phyloP scores from a whole-genome alignment of 92 coral and sea anemone genomes.

The Epizoanthus rinbou region DNA sequence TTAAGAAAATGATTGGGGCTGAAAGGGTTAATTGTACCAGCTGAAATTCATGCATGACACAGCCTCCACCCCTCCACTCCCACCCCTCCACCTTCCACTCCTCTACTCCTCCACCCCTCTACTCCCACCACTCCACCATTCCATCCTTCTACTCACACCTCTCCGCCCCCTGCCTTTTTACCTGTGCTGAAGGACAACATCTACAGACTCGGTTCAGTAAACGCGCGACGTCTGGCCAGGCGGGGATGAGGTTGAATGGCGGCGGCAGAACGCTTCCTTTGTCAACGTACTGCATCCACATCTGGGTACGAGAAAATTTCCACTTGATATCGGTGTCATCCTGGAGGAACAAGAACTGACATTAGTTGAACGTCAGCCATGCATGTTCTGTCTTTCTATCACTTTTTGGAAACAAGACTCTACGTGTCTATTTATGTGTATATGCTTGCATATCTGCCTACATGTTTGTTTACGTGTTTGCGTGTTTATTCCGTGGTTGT shows the following conservation, averaged over 20 bases:
- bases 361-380: not conserved
- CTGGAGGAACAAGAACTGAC: slow-evolving; percentile 40
- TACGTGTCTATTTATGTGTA: not conserved
- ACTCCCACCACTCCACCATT: too few relatives aligned
- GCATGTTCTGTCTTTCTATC: not conserved
- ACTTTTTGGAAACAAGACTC: not conserved
- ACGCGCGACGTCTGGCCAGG: slow-evolving; percentile 51
- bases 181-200: slow-evolving; percentile 3
- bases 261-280: slow-evolving; percentile 83
- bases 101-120: too few relatives aligned
- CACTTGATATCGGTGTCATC: slow-evolving; percentile 87
- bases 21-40: too few relatives aligned
- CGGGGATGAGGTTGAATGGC: slow-evolving; percentile 87
- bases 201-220: not conserved
- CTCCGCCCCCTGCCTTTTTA: not conserved
- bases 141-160: too few relatives aligned
- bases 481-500: too few relatives aligned
- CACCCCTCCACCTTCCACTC: too few relatives aligned
- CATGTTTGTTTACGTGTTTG: too few relatives aligned
- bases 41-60: too few relatives aligned
- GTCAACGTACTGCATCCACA: slow-evolving; percentile 93
- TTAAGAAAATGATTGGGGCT: too few relatives aligned
- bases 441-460: too few relatives aligned
- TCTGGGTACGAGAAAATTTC: slow-evolving; percentile 87
- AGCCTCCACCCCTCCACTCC: too few relatives aligned